Evolutionary conservation across 2,113 vertebrate species (phyloP).

Genomic region (Colaptes auratus): DNA sequence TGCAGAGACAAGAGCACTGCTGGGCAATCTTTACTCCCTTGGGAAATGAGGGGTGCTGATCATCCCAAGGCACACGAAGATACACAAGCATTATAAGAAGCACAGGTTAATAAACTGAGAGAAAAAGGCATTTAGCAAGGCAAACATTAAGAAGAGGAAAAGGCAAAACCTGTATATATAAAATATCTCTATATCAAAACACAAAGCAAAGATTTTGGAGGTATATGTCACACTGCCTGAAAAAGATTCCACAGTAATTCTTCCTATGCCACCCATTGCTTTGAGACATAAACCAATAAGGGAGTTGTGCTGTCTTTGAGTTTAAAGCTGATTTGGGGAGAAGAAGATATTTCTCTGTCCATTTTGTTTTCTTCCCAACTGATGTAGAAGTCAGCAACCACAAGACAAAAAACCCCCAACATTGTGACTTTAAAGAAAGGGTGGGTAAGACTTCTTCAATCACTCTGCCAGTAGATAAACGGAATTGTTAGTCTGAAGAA

Average conservation of each 20-base stretch:
- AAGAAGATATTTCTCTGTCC: neutral
- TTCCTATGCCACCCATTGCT: accelerated
- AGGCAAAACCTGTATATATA: neutral
- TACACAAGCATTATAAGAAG: neutral
- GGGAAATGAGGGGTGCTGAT: neutral
- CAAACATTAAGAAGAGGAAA: neutral
- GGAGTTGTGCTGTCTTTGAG: neutral
- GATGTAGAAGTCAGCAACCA: neutral
- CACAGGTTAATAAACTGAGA: accelerated
- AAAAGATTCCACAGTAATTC: neutral
- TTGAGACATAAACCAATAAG: neutral
- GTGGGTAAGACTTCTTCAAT: neutral
- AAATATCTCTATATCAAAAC: neutral
- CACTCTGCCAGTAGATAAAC: neutral
- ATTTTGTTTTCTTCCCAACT: too few species aligned
- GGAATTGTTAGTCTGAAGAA: too few species aligned
- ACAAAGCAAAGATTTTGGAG: neutral
- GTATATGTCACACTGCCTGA: neutral
- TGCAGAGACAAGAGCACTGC: neutral
- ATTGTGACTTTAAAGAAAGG: neutral
- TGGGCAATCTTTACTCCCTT: neutral
- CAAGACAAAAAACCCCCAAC: neutral
- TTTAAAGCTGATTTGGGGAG: neutral
- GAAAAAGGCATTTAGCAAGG: accelerated
- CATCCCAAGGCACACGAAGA: neutral